Base-by-base conservation (phyloP, 2,888 invertebrate genomes). In the Amblyjoppa fuscipennis region DNA sequence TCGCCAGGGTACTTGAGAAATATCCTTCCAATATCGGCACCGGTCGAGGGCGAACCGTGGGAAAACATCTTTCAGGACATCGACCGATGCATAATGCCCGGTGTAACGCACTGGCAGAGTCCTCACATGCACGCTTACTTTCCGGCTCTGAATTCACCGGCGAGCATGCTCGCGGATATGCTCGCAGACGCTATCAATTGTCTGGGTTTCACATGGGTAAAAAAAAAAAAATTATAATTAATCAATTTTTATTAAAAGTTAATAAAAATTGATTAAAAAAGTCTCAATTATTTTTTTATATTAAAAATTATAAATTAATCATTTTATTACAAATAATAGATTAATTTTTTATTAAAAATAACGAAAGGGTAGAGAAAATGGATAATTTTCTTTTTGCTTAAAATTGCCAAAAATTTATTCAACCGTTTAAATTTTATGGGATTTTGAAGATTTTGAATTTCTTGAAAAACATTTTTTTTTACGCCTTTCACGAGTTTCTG, bases 61-160 rank as follows among this genome's bases (percentile, higher is more conserved):
- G 96, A 97, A n/a, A 95, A 96, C 70, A 99, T 99, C 89, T 97
- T 99, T 92, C 95, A 96, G 61, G 99, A 99, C 93, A 96, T 99
- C 0, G 99, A 99, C 90, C 95, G 96, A 53, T 97, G 99, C 89
- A 98, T 99, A 81, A 99, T 99, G 98, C 99, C 99, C 0, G 99
- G 99, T 90, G 98, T 99, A 88, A 98, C 98, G 0, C 98, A 98
- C 92, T 98, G 98, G 98, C 99, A 99, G 94, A 98, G 98, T 93
- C 99, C 99, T 0, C 97, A 99, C 92, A 99, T 99, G 99, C 99
- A 99, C 93, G 99, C 99, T 0, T 99, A 99, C 93, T 99, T 99
- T 94, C 99, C 99, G 0, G 99, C 99, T 0, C 95, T 99, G 74
- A 99, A 98, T 91, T 98, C 98, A 20, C 98, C 97, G 91, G 98